A percentile compares a stretch with the other conserved stretches of the same genome.
Conservation (phyloP, 53 echinoderm and acorn worm species). For the Holothuria scabra region DNA sequence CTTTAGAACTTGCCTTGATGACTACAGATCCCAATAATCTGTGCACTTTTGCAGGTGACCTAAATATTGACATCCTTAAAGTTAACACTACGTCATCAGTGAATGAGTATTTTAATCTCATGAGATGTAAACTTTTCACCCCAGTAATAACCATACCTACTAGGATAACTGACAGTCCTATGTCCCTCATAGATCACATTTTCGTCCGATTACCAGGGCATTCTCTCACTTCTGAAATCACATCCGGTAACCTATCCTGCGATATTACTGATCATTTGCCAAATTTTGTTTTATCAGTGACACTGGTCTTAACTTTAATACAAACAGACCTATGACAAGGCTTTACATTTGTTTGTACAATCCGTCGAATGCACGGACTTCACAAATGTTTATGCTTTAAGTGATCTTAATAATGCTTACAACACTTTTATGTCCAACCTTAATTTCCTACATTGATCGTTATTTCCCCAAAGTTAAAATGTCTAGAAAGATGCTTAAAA, state of each 20-base stretch:
- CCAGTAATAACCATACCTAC: too few species aligned
- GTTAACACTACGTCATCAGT: too few species aligned
- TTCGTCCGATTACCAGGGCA: too few species aligned
- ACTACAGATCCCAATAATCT: too few species aligned
- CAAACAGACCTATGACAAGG: neutral
- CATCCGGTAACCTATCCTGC: constrained; percentile 1
- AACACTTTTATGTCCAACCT: constrained; percentile 14
- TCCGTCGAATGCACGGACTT: constrained; percentile 24
- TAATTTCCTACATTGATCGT: neutral
- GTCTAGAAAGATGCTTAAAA: neutral
- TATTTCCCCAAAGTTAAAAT: constrained; percentile 15
- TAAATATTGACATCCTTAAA: too few species aligned
- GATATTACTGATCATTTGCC: constrained; percentile 19
- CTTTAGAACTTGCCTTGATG: neutral
- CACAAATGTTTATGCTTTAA: neutral
- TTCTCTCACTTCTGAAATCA: too few species aligned
- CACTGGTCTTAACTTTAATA: neutral
- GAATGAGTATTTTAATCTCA: too few species aligned
- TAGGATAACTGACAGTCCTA: too few species aligned
- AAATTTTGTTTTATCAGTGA: constrained; percentile 19
- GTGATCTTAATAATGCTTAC: neutral
- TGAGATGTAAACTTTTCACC: too few species aligned
- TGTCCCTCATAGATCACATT: too few species aligned
- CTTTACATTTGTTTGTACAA: constrained; percentile 3
- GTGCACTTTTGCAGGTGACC: too few species aligned